phyloP scores from a whole-genome alignment of 2,797 vertebrate species.

The Protosalanx chinensis region DNA sequence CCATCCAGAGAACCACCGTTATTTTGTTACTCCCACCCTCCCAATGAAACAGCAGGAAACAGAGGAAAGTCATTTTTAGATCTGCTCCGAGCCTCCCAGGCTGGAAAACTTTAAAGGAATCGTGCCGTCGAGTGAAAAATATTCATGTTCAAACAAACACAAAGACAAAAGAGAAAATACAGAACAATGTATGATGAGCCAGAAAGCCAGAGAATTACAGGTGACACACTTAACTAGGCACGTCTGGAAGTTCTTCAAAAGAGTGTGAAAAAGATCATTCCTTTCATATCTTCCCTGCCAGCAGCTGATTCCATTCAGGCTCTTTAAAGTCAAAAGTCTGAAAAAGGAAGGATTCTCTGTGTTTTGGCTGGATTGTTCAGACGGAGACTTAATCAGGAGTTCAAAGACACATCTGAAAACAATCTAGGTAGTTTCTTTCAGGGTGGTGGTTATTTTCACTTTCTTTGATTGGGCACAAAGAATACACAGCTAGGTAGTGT shows the following conservation, averaged over 20 bases:
- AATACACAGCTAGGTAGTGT: background rate
- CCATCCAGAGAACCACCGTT: conserved; percentile 71
- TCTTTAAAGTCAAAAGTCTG: conserved; percentile 32
- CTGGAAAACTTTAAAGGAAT: conserved; percentile 25
- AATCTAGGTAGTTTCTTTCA: background rate
- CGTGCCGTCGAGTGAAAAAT: conserved; percentile 22
- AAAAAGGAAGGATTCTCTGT: conserved; percentile 41
- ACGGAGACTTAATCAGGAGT: conserved; percentile 12
- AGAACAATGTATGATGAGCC: background rate
- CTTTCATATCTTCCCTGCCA: conserved; percentile 33
- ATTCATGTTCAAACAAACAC: conserved; percentile 17
- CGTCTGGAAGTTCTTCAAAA: conserved; percentile 36
- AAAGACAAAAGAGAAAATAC: background rate
- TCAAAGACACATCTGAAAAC: conserved; percentile 15
- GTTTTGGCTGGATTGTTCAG: conserved; percentile 18
- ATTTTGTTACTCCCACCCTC: conserved; percentile 19
- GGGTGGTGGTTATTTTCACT: background rate
- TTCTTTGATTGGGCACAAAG: background rate
- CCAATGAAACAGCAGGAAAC: conserved; percentile 9
- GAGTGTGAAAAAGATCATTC: conserved; percentile 33
- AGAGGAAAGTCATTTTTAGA: background rate
- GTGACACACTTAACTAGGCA: conserved; percentile 27
- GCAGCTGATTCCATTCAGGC: conserved; percentile 38
- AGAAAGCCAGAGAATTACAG: conserved; percentile 20
- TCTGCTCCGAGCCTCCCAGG: conserved; percentile 12